Evolutionary conservation across 2,888 invertebrate species (phyloP), one percentile per base, ranked within the genome.

Genomic region (Eupeodes luniger): DNA sequence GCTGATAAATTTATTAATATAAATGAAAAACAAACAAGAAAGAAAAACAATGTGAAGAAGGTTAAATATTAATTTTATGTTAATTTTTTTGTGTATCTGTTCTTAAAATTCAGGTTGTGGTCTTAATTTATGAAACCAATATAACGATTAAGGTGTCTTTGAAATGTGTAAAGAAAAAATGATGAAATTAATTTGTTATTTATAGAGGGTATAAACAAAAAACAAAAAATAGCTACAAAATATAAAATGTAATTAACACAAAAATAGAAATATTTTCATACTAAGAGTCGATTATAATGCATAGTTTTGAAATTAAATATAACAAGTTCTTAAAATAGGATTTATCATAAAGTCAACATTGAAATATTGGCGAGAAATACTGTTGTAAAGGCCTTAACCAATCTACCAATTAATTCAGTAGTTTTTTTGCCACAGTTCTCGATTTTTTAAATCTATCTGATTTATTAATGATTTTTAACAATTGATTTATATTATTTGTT

Each of bases 21-120:
- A 19, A 19, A 19, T 19, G 19, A 19, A 19, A 19, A 19, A 19
- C 19, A 19, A 51, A 11, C 14, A 40, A 14, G 51, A 59, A 51
- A 64, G 59, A 27, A 74, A 51, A 62, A 19, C 49, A 14, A 10
- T 51, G 14, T 55, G 36, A 70, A 12, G 61, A 75, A 34, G 70
- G 44, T 55, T 72, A 36, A 75, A 61, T 67, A 74, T 67, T 72
- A 64, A 72, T 83, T 80, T 66, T 78, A 72, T 66, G 14, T 57
- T 36, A 27, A 51, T 80, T 70, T 36, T 64, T 53, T 59, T 62
- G 70, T 57, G 47, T 81, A 49, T 67, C 57, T 86, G 62, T 82
- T 81, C 72, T 80, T 84, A 80, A 87, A 81, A 84, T 77, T 85
- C 81, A 85, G 88, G 88, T 88, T 88, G 88, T 88, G 88, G 88